Base-by-base conservation (phyloP, 2,797 vertebrate genomes). In the Acanthis flammea region DNA sequence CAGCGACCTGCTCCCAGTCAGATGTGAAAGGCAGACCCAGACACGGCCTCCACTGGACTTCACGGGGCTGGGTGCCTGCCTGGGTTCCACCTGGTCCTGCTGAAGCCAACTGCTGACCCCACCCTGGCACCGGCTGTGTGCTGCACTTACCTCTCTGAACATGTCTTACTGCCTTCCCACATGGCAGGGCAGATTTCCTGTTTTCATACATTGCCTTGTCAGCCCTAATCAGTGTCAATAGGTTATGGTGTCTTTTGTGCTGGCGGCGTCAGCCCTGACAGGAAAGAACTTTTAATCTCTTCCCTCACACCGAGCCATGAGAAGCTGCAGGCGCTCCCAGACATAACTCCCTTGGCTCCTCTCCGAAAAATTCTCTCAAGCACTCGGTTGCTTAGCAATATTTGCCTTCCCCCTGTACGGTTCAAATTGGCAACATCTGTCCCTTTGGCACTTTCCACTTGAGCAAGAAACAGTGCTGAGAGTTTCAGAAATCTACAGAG, bases 331-430 rank as follows among this genome's bases (percentile, higher is more conserved):
- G 91, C 18, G 50, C 97, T 98, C 97, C 97, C 95, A 97, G 97
- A 96, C 97, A 97, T 81, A 97, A 97, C 93, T 98, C 97, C 97
- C 98, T 94, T 98, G 98, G 98, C 97, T 97, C 96, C 82, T 93
- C 97, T 98, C 98, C 92, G 97, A 98, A 98, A 98, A 98, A 97
- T 33, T 85, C 96, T 97, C 97, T 96, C 95, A 97, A 98, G 97
- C 95, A 94, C 96, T 95, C 37, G 28, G 98, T 98, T 98, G 98
- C 98, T 98, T 98, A 98, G 98, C 98, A 97, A 98, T 98, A 86
- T 96, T 94, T 95, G 97, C 97, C 94, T 98, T 97, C 97, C 97
- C 97, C 97, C 97, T 96, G 90, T 96, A 97, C 14, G 5, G 95
- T 93, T 96, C 97, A 95, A 98, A 97, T 74, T 92, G 96, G 97